Evolutionary conservation across 2,113 vertebrate genomes (phyloP).

Genomic region (Saimiri boliviensis): DNA sequence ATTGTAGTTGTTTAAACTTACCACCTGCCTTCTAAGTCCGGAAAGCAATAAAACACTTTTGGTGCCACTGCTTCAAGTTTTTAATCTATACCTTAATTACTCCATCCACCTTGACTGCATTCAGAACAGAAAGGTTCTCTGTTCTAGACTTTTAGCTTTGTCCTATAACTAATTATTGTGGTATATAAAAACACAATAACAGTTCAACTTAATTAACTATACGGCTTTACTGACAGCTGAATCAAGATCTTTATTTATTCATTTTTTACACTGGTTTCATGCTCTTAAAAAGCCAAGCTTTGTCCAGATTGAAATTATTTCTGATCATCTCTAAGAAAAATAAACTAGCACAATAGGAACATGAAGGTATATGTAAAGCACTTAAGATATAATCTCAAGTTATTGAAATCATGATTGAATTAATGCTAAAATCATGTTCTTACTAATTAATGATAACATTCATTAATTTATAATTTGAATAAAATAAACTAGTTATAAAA

Average conservation of each 20-base stretch:
- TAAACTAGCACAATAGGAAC: not conserved
- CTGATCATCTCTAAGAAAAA: not conserved
- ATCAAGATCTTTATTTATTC: not conserved
- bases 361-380: not conserved
- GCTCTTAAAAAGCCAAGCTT: not conserved
- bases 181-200: not conserved
- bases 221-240: not conserved
- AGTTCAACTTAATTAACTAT: conserved; percentile 39
- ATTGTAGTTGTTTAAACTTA: not conserved
- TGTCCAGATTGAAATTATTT: not conserved
- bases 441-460: not conserved
- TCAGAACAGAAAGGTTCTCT: conserved; percentile 1
- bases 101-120: not conserved
- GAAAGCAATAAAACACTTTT: not conserved
- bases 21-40: not conserved
- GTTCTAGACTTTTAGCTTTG: not conserved
- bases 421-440: not conserved
- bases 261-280: conserved; percentile 2
- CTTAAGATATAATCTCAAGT: not conserved
- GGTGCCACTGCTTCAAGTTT: not conserved
- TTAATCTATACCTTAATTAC: not conserved
- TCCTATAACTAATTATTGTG: conserved; percentile 15
- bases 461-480: not conserved
- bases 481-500: not conserved
- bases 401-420: not conserved